These are phyloP conservation scores for Calonectris borealis DNA, from an alignment of 2,113 vertebrate species.

Conservation along the genomic window DNA sequence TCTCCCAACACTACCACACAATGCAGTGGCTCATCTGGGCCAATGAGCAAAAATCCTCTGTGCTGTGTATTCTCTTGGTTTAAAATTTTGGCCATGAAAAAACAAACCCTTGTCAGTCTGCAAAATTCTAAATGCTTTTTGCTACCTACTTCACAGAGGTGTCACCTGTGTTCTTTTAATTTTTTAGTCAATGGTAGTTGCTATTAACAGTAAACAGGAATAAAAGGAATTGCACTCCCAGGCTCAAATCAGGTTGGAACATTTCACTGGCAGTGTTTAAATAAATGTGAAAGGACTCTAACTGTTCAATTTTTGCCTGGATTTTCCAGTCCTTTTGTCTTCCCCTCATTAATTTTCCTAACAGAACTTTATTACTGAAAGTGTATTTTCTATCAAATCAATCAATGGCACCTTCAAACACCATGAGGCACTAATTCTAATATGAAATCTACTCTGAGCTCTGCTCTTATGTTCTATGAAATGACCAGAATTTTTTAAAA, in stretches of 20 bases:
- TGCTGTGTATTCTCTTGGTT: not conserved
- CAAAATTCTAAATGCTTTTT: not conserved
- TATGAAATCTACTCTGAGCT: not conserved
- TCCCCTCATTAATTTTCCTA: not conserved
- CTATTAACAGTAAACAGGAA: not conserved
- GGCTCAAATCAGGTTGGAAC: not conserved
- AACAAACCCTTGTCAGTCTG: not conserved
- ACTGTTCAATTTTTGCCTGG: not conserved
- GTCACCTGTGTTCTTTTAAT: not conserved
- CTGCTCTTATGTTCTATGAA: not conserved
- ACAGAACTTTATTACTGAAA: not conserved
- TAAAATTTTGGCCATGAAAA: not conserved
- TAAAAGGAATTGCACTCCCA: not conserved
- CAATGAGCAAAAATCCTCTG: not conserved
- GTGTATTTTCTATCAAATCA: not conserved
- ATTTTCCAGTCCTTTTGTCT: not conserved
- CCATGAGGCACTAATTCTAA: not conserved
- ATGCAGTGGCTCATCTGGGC: rapidly evolving
- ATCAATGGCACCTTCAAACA: not conserved
- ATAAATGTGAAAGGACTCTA: not conserved
- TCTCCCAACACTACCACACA: not conserved
- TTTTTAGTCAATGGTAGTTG: not conserved
- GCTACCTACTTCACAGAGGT: not conserved
- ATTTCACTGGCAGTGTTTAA: not conserved
- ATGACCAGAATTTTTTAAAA: not conserved